phyloP scores from a whole-genome alignment of 2,888 invertebrate species.

The Chironomus riparius region DNA sequence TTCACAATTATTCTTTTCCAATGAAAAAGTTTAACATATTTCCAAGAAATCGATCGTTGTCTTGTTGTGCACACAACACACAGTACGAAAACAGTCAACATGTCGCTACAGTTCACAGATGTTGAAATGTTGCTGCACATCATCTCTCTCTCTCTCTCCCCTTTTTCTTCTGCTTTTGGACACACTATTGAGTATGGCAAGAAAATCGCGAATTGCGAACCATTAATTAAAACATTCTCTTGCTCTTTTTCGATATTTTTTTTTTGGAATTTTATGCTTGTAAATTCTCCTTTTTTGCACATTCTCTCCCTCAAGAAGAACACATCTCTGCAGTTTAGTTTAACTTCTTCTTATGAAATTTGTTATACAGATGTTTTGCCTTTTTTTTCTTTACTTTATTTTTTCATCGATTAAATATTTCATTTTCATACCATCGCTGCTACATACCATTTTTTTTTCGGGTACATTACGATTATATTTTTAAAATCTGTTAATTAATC shows the following conservation, averaged over 20 bases:
- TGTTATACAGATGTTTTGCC: conserved; percentile 26
- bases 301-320: not conserved
- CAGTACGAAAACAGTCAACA: not conserved
- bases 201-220: not conserved
- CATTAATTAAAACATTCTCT: conserved; percentile 27
- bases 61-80: conserved; percentile 2
- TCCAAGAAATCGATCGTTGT: conserved; percentile 24
- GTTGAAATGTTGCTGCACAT: conserved; percentile 2
- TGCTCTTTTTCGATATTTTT: not conserved
- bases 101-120: conserved; percentile 23
- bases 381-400: not conserved
- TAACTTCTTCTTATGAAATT: conserved; percentile 18
- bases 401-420: conserved; percentile 23
- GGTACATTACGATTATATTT: not conserved
- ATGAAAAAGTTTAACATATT: conserved; percentile 25
- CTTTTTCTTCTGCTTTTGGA: not conserved
- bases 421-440: conserved; percentile 5
- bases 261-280: not conserved
- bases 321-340: not conserved
- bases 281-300: not conserved
- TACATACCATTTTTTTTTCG: no score
- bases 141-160: not conserved
- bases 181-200: not conserved
- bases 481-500: conserved; percentile 25
- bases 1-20: conserved; percentile 12